Evolutionary conservation across 2,797 vertebrate genomes (phyloP).

Genomic region (Uromys caudimaculatus): DNA sequence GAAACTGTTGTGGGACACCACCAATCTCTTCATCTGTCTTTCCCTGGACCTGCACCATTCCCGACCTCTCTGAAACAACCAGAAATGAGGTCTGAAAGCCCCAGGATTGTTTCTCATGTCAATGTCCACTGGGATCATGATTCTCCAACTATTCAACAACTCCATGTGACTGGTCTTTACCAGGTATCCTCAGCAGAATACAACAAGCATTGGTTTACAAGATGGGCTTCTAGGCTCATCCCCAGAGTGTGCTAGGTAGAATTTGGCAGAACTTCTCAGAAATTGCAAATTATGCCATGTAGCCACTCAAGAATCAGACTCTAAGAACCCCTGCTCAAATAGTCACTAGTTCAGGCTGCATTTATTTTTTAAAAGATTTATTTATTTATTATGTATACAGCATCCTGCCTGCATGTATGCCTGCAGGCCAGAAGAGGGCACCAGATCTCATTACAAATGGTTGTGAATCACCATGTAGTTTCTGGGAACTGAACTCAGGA

Average conservation of each 20-base stretch:
- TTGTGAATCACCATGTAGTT: no score
- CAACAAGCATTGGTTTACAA: neutral
- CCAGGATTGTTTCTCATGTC: neutral
- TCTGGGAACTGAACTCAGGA: no score
- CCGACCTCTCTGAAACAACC: neutral
- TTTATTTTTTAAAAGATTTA: neutral
- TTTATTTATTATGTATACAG: no score
- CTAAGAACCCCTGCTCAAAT: neutral
- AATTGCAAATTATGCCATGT: neutral
- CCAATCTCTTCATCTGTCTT: rapidly evolving
- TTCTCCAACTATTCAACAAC: neutral
- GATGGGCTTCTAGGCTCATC: neutral
- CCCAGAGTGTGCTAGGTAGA: neutral
- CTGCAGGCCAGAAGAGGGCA: no score
- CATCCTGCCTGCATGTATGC: no score
- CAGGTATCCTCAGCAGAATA: neutral
- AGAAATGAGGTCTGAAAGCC: neutral
- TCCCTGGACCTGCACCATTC: neutral
- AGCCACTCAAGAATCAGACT: neutral
- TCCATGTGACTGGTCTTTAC: neutral
- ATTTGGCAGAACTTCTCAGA: neutral
- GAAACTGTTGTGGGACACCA: neutral
- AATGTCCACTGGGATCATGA: rapidly evolving
- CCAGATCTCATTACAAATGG: no score
- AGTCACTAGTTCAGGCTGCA: neutral